Base-by-base conservation (phyloP, 2,113 vertebrate genomes). In the Pyrgilauda ruficollis region DNA sequence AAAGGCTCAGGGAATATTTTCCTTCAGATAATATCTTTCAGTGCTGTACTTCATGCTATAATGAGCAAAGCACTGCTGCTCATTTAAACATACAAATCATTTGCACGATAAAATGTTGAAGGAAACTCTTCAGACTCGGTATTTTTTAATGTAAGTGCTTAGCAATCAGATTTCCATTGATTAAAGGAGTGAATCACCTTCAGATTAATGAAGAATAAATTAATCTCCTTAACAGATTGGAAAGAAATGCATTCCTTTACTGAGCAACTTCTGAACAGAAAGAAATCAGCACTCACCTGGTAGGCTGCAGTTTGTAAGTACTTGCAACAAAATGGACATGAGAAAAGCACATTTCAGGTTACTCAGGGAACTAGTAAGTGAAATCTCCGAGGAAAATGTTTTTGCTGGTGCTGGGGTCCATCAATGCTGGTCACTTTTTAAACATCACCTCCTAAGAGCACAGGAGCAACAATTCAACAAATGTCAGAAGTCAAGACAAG, bases 291-390 rank as follows among this genome's bases (percentile, higher is more conserved):
- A 86, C 49, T 69, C 76, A 98, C 97, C 97, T 97, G 64, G 96
- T 84, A 58, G 96, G 92, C 59, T 98, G 97, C 7, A 90, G 95
- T 26, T 95, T 96, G 41, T 98, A 97, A 49, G 97, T 69, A 68
- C 95, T 41, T 64, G 97, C 97, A 72, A 96, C 16, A 46, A 79
- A 94, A 37, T 13, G 31, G 44, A 58, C 59, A 33, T 3, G 18
- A 58, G 24, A 33, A 64, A 35, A 72, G 30, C 26, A 72, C 35
- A 80, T 31, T 56, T 72, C 43, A 58, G 43, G 11, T 26, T 43
- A 20, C 26, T 64, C 30, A 80, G 58, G 50, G 9, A 56, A 80
- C 26, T 64, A 88, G 35, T 18, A 49, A 72, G 21, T 22, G 6
- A 56, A 20, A n/a, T 64, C 14, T 15, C 24, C 23, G 14, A 5